These are phyloP conservation scores for Neuroterus valhalla DNA, from an alignment of 1,140 invertebrate species.

Conservation along the genomic window DNA sequence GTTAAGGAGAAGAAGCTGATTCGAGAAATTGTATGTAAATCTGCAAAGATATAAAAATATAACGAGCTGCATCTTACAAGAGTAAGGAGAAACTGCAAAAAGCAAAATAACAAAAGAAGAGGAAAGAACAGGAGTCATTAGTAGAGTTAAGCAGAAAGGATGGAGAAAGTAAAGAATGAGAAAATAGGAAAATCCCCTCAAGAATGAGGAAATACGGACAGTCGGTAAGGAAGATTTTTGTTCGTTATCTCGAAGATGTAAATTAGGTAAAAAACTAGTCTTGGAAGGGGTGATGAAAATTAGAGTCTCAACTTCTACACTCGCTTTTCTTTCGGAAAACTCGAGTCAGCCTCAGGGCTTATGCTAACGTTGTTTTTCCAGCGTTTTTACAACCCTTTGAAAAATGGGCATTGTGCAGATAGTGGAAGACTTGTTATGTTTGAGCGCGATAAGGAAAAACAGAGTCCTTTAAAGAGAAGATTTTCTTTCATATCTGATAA, in stretches of 20 bases:
- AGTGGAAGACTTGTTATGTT: slow-evolving; percentile 32
- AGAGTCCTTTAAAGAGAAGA: slow-evolving; percentile 39
- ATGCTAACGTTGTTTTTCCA: slow-evolving; percentile 46
- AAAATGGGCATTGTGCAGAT: slow-evolving; percentile 1
- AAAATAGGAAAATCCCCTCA: slow-evolving; percentile 21
- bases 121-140: slow-evolving; percentile 44
- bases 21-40: not conserved
- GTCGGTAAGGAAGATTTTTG: slow-evolving; percentile 19
- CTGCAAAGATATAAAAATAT: slow-evolving; percentile 17
- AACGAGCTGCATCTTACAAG: slow-evolving; percentile 20
- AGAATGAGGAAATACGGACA: not conserved
- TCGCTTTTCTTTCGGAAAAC: slow-evolving; percentile 2
- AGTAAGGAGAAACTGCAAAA: slow-evolving; percentile 22
- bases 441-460: slow-evolving; percentile 42
- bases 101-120: slow-evolving; percentile 24
- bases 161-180: slow-evolving; percentile 40
- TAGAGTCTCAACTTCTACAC: not conserved
- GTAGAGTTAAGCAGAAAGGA: slow-evolving; percentile 39
- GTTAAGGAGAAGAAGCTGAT: not conserved
- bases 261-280: slow-evolving; percentile 45
- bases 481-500: slow-evolving; percentile 35
- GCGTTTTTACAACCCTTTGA: slow-evolving; percentile 42
- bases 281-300: slow-evolving; percentile 4
- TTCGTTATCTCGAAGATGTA: slow-evolving; percentile 44
- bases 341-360: slow-evolving; percentile 1